Conservation (phyloP, 2,113 vertebrate genomes). For the Dasypus novemcinctus region DNA sequence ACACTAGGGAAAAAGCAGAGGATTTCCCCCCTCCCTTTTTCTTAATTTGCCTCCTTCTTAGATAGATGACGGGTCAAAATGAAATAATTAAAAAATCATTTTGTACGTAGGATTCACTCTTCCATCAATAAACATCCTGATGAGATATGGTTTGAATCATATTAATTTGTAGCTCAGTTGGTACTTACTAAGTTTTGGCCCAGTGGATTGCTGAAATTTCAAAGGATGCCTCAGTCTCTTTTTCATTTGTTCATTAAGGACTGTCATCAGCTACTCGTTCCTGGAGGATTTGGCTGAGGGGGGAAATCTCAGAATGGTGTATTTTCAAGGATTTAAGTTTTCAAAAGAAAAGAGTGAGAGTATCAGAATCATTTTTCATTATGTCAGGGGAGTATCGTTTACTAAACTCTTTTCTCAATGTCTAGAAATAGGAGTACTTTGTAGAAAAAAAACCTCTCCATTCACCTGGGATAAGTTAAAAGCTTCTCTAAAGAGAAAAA, state of each 20-base stretch:
- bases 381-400: not conserved
- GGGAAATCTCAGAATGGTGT: not conserved
- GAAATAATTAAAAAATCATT: constrained; percentile 50
- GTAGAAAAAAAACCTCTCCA: not conserved
- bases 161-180: not conserved
- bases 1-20: not conserved
- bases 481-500: constrained; percentile 16
- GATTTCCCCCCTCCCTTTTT: not conserved
- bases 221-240: not conserved
- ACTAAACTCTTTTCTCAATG: not conserved
- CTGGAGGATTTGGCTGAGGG: not conserved
- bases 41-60: constrained; percentile 21
- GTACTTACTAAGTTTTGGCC: not conserved
- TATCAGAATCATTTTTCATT: not conserved
- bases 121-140: not conserved
- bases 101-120: not conserved
- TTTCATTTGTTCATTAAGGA: not conserved
- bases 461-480: not conserved
- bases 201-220: constrained; percentile 12
- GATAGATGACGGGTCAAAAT: not conserved
- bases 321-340: not conserved
- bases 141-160: not conserved
- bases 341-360: not conserved
- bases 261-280: not conserved
- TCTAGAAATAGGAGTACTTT: not conserved